These are phyloP conservation scores for Syrrhaptes paradoxus DNA, from an alignment of 2,113 vertebrate species.

Conservation along the genomic window DNA sequence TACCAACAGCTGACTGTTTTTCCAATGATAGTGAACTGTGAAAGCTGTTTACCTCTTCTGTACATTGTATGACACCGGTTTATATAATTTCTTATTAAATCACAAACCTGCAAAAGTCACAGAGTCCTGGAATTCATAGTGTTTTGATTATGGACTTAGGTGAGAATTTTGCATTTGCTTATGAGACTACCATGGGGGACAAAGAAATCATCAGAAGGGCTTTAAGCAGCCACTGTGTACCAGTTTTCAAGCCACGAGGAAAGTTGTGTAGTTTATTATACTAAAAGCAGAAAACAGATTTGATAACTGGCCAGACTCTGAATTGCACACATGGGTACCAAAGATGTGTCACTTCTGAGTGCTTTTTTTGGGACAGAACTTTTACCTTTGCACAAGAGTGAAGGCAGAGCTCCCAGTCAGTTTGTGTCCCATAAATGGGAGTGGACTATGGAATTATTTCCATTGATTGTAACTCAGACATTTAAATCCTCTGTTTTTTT, in stretches of 20 bases:
- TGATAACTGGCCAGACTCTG: background rate
- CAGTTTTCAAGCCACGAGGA: background rate
- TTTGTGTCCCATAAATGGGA: background rate
- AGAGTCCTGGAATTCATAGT: background rate
- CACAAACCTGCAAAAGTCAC: background rate
- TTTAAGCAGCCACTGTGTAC: background rate
- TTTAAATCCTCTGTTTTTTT: background rate
- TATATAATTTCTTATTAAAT: background rate
- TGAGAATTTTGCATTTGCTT: background rate
- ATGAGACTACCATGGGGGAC: background rate
- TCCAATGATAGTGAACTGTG: background rate
- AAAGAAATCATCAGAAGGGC: background rate
- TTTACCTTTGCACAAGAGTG: background rate
- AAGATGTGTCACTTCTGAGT: background rate
- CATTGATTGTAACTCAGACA: slow-evolving; percentile 33
- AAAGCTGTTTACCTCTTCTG: background rate
- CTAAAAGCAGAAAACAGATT: background rate
- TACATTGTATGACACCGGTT: background rate
- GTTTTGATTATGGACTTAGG: background rate
- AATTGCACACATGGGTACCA: background rate
- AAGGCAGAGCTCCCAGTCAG: background rate
- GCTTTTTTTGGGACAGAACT: background rate
- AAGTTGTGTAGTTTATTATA: background rate
- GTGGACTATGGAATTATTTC: background rate
- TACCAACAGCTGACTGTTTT: background rate